Conservation (phyloP, 2,113 vertebrate genomes). For the Eulemur rufifrons region DNA sequence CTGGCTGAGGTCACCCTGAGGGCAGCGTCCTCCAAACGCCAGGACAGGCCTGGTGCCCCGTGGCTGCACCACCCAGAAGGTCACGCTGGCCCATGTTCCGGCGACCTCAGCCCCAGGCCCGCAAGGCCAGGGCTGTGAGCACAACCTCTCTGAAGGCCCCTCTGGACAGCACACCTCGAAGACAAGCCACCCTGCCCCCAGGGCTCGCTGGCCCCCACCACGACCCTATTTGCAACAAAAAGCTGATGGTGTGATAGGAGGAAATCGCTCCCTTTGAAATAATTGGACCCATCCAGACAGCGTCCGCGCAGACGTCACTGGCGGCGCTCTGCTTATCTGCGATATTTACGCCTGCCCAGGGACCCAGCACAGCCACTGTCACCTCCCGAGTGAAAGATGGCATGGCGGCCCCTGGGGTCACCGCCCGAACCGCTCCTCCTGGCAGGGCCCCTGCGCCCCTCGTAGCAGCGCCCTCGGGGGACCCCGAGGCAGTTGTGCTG, state of each 20-base stretch:
- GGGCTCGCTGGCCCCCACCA: slow-evolving; percentile 67
- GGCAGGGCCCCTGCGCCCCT: background rate
- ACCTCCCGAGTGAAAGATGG: slow-evolving; percentile 58
- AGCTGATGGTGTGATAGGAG: slow-evolving; percentile 77
- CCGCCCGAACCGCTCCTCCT: no score
- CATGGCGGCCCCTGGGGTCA: background rate
- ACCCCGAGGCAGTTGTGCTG: background rate
- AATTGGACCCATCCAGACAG: slow-evolving; percentile 73
- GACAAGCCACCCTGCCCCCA: background rate
- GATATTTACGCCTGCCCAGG: slow-evolving; percentile 65
- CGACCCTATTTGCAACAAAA: slow-evolving; percentile 81
- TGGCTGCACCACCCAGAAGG: background rate
- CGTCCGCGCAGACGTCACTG: slow-evolving; percentile 67
- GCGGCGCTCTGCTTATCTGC: slow-evolving; percentile 74
- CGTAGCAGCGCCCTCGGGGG: background rate
- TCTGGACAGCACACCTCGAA: fast-evolving
- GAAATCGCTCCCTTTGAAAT: slow-evolving; percentile 81
- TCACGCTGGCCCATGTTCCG: fast-evolving
- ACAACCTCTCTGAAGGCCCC: background rate
- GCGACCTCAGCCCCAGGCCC: background rate
- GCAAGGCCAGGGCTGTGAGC: background rate
- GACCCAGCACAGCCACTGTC: slow-evolving; percentile 57
- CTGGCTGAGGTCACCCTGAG: background rate
- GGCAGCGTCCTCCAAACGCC: background rate
- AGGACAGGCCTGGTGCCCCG: background rate